These are phyloP conservation scores for Belonocnema kinseyi DNA, from an alignment of 1,140 invertebrate species.

Conservation along the genomic window DNA sequence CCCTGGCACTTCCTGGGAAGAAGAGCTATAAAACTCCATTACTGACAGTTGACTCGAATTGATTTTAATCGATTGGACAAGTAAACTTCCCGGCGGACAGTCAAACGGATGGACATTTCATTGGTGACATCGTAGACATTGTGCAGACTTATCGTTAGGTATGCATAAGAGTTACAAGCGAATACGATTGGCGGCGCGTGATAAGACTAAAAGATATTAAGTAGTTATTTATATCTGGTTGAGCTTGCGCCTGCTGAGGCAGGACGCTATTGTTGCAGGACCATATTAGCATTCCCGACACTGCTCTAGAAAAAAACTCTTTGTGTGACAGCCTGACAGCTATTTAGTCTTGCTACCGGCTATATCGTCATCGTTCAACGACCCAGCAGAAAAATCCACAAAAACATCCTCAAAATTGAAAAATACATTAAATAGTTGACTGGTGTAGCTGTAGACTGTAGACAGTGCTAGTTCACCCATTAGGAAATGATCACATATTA, in stretches of 20 bases:
- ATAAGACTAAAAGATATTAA: slow-evolving; percentile 37
- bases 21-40: neutral
- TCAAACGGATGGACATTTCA: neutral
- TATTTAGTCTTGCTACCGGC: neutral
- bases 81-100: neutral
- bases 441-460: too few relatives aligned
- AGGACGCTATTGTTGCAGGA: slow-evolving; percentile 29
- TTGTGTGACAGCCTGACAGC: neutral
- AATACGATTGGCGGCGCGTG: slow-evolving; percentile 38
- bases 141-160: slow-evolving; percentile 31
- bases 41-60: slow-evolving; percentile 9
- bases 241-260: slow-evolving; percentile 16
- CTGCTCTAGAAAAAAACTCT: slow-evolving; percentile 28
- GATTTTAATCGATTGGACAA: slow-evolving; percentile 27
- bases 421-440: too few relatives aligned
- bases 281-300: slow-evolving; percentile 32
- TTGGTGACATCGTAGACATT: slow-evolving; percentile 19
- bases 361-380: neutral
- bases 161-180: slow-evolving; percentile 27
- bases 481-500: too few relatives aligned
- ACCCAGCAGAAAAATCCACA: neutral
- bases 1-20: neutral
- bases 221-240: slow-evolving; percentile 37
- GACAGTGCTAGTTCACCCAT: too few relatives aligned
- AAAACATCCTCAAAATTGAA: too few relatives aligned